Percentiles rank a stretch among this genome's conserved stretches.
Conservation (phyloP, 2,113 vertebrate genomes). For the Lycaon pictus region DNA sequence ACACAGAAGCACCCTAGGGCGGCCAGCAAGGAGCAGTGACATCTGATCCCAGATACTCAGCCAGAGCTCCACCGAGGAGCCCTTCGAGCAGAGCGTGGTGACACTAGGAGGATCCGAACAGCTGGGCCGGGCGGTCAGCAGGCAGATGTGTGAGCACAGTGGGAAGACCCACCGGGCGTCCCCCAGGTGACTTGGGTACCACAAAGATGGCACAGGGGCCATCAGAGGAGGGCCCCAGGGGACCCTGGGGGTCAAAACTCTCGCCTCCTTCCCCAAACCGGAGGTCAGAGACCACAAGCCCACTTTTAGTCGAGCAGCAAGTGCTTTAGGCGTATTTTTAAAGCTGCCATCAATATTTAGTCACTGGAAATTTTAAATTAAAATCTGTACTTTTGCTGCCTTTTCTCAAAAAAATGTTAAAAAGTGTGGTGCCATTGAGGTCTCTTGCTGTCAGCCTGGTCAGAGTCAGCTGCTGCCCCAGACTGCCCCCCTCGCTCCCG, state of each 20-base stretch:
- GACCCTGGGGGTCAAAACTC: not conserved
- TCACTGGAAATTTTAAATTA: not conserved
- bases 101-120: not conserved
- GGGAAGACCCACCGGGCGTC: rapidly evolving
- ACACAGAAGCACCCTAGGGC: rapidly evolving
- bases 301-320: not conserved
- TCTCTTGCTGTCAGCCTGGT: not conserved
- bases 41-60: not conserved
- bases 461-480: not conserved
- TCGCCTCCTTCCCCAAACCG: not conserved
- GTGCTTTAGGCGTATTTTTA: not conserved
- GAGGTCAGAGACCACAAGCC: not conserved
- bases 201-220: rapidly evolving
- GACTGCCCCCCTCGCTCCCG: too few species aligned
- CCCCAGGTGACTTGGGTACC: not conserved
- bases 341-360: not conserved
- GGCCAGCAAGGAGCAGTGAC: rapidly evolving
- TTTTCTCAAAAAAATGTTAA: not conserved
- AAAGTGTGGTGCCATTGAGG: not conserved
- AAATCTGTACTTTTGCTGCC: not conserved
- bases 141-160: not conserved
- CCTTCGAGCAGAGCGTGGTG: not conserved
- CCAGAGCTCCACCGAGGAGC: too few species aligned
- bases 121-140: too few species aligned
- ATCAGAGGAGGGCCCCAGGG: not conserved